These are phyloP conservation scores for Sclerodermus sp. DNA, from an alignment of 2,888 invertebrate species.

Conservation along the genomic window DNA sequence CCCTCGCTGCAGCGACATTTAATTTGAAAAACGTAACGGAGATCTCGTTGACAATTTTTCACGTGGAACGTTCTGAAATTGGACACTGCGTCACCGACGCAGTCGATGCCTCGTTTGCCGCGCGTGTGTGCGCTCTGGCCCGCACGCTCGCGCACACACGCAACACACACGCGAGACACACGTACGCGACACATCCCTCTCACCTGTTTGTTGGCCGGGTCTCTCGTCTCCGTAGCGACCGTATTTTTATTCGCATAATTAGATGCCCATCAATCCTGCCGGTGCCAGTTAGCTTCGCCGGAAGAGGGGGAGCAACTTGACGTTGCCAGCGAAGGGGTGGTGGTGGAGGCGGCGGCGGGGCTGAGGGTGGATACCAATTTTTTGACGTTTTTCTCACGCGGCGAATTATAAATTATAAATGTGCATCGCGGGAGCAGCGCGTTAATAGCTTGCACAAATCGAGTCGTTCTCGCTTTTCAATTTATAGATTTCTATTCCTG, in stretches of 20 bases:
- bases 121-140: neutral
- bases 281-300: conserved; percentile 24
- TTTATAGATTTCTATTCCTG: too few relatives aligned
- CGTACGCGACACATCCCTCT: neutral
- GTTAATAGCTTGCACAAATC: conserved; percentile 8
- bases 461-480: neutral
- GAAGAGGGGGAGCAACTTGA: too few relatives aligned
- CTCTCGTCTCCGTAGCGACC: conserved; percentile 13
- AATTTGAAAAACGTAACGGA: too few relatives aligned
- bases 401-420: conserved; percentile 23
- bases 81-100: neutral
- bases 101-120: neutral
- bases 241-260: conserved; percentile 47
- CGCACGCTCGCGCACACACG: neutral
- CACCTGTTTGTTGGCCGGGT: neutral
- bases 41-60: too few relatives aligned
- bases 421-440: conserved; percentile 5
- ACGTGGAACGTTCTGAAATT: too few relatives aligned
- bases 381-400: conserved; percentile 8
- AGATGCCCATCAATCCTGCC: conserved; percentile 47
- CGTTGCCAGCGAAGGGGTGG: too few relatives aligned
- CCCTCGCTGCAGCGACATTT: too few relatives aligned
- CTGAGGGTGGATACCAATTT: conserved; percentile 1
- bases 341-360: neutral
- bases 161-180: neutral